Evolutionary conservation across 2,797 vertebrate species (phyloP).

Genomic region (Chelon labrosus): DNA sequence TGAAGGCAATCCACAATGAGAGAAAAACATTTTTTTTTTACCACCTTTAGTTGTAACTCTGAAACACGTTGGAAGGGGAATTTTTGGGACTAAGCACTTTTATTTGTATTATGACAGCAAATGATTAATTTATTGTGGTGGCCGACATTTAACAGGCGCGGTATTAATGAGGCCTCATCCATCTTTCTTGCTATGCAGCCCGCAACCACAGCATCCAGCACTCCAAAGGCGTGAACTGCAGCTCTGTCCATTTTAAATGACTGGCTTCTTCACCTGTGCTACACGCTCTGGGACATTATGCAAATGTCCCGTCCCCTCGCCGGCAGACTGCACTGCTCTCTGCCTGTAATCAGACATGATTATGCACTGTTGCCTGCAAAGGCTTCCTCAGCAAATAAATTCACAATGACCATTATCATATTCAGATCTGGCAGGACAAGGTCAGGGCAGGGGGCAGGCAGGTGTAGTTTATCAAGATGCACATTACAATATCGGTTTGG

Average conservation of each 20-base stretch:
- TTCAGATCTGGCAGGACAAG: constrained; percentile 30
- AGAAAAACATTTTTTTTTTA: constrained; percentile 3
- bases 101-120: constrained; percentile 63
- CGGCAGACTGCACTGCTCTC: constrained; percentile 60
- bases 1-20: neutral
- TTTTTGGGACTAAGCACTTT: constrained; percentile 53
- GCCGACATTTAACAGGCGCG: constrained; percentile 33
- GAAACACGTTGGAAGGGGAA: constrained; percentile 8
- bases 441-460: constrained; percentile 31
- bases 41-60: constrained; percentile 2
- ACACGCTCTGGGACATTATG: constrained; percentile 74
- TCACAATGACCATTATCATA: constrained; percentile 70
- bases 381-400: constrained; percentile 69
- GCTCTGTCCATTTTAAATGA: constrained; percentile 73
- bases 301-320: constrained; percentile 59
- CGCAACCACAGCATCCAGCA: constrained; percentile 34
- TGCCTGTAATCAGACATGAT: constrained; percentile 69
- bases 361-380: constrained; percentile 69
- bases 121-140: constrained; percentile 59
- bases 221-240: constrained; percentile 51
- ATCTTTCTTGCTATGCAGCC: constrained; percentile 54
- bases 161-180: constrained; percentile 65
- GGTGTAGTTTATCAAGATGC: constrained; percentile 37
- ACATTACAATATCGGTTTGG: constrained; percentile 9
- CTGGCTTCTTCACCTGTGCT: constrained; percentile 72